Conservation (phyloP, 1,140 invertebrate genomes). For the Drosophila sulfurigaster region DNA sequence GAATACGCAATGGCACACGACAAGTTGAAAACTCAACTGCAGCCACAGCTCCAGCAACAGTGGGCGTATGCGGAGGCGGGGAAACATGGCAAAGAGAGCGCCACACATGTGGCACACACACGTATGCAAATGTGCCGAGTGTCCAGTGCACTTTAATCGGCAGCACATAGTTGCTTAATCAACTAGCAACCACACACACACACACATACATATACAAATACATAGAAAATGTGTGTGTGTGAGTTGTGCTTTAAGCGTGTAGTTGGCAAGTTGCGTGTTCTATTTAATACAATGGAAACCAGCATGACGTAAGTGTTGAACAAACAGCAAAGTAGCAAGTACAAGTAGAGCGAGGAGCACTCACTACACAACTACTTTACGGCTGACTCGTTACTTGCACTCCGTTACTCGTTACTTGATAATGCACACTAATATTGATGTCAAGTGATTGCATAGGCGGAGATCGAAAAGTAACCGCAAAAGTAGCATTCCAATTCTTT, state of each 20-base stretch:
- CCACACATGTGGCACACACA: slow-evolving; percentile 1
- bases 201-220: background rate
- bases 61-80: background rate
- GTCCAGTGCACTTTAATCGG: slow-evolving; percentile 79
- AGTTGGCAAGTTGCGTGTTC: slow-evolving; percentile 61
- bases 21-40: slow-evolving; percentile 14
- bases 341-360: background rate
- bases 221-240: slow-evolving; percentile 4
- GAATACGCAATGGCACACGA: slow-evolving; percentile 68
- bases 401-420: slow-evolving; percentile 1
- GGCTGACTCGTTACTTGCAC: background rate
- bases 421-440: slow-evolving; percentile 21
- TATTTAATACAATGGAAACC: slow-evolving; percentile 67
- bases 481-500: background rate
- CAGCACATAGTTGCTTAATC: slow-evolving; percentile 78
- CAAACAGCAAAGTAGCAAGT: slow-evolving; percentile 25
- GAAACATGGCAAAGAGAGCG: slow-evolving; percentile 3
- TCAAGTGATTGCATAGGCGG: slow-evolving; percentile 29
- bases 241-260: slow-evolving; percentile 64
- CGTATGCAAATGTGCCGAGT: slow-evolving; percentile 65
- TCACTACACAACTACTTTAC: background rate
- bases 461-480: slow-evolving; percentile 8
- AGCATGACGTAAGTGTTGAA: slow-evolving; percentile 64
- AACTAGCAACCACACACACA: slow-evolving; percentile 66
- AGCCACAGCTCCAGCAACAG: background rate